These are phyloP conservation scores for Pandemis cinnamomeana DNA, from an alignment of 2,888 invertebrate genomes.

Conservation along the genomic window DNA sequence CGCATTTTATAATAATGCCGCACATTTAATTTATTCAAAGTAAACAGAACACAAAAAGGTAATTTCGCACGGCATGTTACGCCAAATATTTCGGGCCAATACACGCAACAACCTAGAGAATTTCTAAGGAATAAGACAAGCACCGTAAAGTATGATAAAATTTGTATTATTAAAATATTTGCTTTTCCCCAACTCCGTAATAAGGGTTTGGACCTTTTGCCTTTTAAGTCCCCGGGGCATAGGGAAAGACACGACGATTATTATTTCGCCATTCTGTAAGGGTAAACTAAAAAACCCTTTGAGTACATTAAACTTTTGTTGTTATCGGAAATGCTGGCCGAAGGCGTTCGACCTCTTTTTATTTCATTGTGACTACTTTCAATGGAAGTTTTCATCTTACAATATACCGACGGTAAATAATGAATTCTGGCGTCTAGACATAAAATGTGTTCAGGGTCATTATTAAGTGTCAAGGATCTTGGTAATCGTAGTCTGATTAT, in stretches of 20 bases:
- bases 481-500: neutral
- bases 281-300: constrained; percentile 42
- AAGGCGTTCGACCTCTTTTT: constrained; percentile 22
- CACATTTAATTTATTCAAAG: neutral
- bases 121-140: constrained; percentile 6
- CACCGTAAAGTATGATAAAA: constrained; percentile 34
- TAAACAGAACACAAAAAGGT: neutral
- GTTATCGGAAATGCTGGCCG: constrained; percentile 40
- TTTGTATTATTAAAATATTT: constrained; percentile 44
- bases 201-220: constrained; percentile 44
- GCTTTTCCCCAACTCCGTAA: constrained; percentile 42
- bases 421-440: neutral
- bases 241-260: constrained; percentile 44
- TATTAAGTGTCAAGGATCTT: neutral
- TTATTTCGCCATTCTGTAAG: constrained; percentile 44
- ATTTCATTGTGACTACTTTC: neutral
- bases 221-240: constrained; percentile 42
- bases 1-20: neutral
- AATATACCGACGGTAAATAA: neutral
- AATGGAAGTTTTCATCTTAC: neutral
- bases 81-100: neutral
- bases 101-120: neutral
- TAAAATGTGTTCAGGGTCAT: neutral
- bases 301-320: constrained; percentile 44
- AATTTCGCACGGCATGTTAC: neutral